phyloP scores from a whole-genome alignment of 1,140 invertebrate genomes.

The Drosophila truncata region DNA sequence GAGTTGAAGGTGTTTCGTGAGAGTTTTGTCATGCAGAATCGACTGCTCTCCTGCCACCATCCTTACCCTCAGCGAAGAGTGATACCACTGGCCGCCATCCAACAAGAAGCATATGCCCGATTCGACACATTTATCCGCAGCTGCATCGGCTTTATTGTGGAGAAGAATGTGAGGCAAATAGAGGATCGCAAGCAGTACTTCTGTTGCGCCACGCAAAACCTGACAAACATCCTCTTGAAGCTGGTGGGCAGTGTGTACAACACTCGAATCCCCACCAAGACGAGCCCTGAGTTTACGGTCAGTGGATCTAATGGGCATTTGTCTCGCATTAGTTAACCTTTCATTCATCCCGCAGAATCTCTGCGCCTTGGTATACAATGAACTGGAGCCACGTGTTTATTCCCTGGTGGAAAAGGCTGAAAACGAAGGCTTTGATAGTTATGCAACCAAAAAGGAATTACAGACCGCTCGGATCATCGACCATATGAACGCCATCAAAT shows the following conservation, averaged over 20 bases:
- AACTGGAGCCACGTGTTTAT: conserved; percentile 55
- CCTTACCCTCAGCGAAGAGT: neutral
- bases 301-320: neutral
- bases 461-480: conserved; percentile 31
- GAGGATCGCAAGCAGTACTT: conserved; percentile 51
- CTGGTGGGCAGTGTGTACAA: conserved; percentile 63
- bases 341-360: conserved; percentile 46
- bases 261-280: conserved; percentile 40
- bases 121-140: conserved; percentile 58
- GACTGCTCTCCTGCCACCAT: conserved; percentile 48
- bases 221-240: conserved; percentile 63
- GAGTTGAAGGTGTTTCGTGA: conserved; percentile 57
- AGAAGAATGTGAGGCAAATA: conserved; percentile 37
- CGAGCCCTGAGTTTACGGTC: conserved; percentile 50
- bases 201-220: conserved; percentile 60
- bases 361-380: conserved; percentile 54
- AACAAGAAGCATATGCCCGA: conserved; percentile 23
- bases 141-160: conserved; percentile 51
- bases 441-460: neutral
- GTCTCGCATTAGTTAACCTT: neutral
- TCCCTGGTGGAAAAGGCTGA: conserved; percentile 45
- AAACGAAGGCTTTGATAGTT: conserved; percentile 42
- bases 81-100: conserved; percentile 7
- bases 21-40: conserved; percentile 60
- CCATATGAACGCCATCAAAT: conserved; percentile 58